phyloP scores from a whole-genome alignment of 2,888 invertebrate genomes.

The Orthosia incerta region DNA sequence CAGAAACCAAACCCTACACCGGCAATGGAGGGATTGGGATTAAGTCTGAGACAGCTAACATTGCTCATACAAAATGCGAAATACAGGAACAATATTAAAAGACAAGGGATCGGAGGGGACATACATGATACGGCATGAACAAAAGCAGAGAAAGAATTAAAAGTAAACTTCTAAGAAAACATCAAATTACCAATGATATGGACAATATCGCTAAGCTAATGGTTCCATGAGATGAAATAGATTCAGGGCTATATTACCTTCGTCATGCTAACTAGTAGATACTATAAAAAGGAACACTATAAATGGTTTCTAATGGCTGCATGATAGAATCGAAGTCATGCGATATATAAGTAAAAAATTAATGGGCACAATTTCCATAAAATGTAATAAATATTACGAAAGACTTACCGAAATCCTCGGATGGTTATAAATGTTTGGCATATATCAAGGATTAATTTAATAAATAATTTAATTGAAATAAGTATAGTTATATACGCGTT shows the following conservation, averaged over 20 bases:
- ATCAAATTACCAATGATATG: conserved; percentile 71
- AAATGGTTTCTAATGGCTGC: conserved; percentile 68
- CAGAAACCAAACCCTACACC: conserved; percentile 2
- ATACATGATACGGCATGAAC: conserved; percentile 68
- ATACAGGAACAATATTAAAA: conserved; percentile 45
- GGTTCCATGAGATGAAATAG: conserved; percentile 74
- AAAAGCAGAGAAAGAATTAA: conserved; percentile 76
- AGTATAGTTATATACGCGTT: conserved; percentile 53
- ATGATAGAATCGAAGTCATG: conserved; percentile 79
- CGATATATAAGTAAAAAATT: conserved; percentile 69
- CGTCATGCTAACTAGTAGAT: conserved; percentile 73
- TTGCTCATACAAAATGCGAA: conserved; percentile 40
- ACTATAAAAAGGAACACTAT: conserved; percentile 67
- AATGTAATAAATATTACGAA: conserved; percentile 54
- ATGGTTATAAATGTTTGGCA: conserved; percentile 56
- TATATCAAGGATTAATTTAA: conserved; percentile 53
- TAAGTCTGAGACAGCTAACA: conserved; percentile 12
- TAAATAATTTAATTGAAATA: conserved; percentile 34
- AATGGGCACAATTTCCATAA: conserved; percentile 43
- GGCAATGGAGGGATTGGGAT: conserved; percentile 5
- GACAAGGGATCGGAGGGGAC: conserved; percentile 66
- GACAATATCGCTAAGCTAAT: conserved; percentile 74
- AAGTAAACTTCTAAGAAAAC: conserved; percentile 70
- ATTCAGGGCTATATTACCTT: conserved; percentile 74
- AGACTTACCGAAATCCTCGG: conserved; percentile 75